phyloP scores from a whole-genome alignment of 2,888 invertebrate genomes.

The Tipula lateralis region DNA sequence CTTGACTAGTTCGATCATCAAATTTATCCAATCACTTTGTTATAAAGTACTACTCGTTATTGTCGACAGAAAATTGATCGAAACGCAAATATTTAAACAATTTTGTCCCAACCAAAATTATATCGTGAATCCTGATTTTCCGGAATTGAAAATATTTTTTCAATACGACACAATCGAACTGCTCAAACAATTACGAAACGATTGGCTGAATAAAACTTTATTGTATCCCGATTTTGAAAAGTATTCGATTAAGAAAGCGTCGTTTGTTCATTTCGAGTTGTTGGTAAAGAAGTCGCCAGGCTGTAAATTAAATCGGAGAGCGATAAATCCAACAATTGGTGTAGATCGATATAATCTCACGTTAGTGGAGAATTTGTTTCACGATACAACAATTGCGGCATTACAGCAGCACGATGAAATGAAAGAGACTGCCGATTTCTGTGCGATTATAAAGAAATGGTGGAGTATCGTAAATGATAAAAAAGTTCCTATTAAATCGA shows the following conservation, averaged over 20 bases:
- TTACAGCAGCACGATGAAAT: neutral
- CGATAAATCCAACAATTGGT: neutral
- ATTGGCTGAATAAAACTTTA: neutral
- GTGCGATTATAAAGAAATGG: neutral
- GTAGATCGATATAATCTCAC: neutral
- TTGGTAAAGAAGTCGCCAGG: neutral
- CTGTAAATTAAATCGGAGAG: neutral
- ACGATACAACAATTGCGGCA: neutral
- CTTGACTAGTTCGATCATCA: neutral
- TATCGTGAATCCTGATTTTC: neutral
- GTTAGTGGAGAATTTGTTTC: neutral
- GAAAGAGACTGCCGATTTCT: neutral
- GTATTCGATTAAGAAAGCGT: neutral
- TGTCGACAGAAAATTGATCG: neutral
- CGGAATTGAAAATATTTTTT: neutral
- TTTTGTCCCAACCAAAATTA: neutral
- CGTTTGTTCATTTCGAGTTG: neutral
- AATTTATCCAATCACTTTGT: neutral
- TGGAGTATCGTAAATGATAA: neutral
- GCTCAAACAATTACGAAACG: neutral
- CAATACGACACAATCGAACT: neutral
- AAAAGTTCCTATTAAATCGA: neutral
- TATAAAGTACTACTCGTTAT: neutral
- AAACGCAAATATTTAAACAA: neutral
- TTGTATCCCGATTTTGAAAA: neutral